Base-by-base conservation (phyloP, 2,113 vertebrate genomes). In the Macroglossus sobrinus region DNA sequence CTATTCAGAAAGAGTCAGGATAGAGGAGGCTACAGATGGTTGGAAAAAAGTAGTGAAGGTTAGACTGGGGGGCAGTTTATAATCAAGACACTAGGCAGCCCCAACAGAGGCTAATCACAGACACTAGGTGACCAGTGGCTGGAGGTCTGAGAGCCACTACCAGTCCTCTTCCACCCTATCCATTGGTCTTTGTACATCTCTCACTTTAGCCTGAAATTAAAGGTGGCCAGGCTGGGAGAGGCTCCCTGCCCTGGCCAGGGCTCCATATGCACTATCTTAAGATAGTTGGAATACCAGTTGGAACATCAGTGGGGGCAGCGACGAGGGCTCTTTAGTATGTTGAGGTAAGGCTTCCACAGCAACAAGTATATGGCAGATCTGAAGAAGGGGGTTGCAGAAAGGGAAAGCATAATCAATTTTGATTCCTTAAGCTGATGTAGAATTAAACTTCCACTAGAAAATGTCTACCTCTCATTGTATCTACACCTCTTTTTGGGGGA, bases 331-430 rank as follows among this genome's bases (percentile, higher is more conserved):
- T 16, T 50, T 11, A 59, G n/a, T 21, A 19, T 22, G 71, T 50
- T 43, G 38, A 13, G 21, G 13, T 24, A 38, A 22, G 30, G 43
- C 4, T 71, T 86, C 84, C 30, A 16, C 14, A 35, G 68, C 68
- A 53, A 78, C 24, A 43, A 38, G 22, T 19, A 61, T 15, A 76
- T 22, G 21, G 26, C 5, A 55, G 21, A 53, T 4, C 1, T 15
- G 22, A 11, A 7, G 68, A 22, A n/a, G 12, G 8, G 2, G 6
- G 4, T 3, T 1, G 7, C 40, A 1, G 40, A 13, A 30, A 69
- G 30, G 63, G 10, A 50, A 15, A 14, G 2, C 0, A 3, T 8
- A 10, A 35, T 12, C 0, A 5, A 30, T 28, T 40, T 15, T n/a
- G 33, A 59, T 43, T 89, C 64, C 89, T 69, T 30, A 47, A 22